Evolutionary conservation across 2,113 vertebrate genomes (phyloP).

Genomic region (Pseudopodoces humilis): DNA sequence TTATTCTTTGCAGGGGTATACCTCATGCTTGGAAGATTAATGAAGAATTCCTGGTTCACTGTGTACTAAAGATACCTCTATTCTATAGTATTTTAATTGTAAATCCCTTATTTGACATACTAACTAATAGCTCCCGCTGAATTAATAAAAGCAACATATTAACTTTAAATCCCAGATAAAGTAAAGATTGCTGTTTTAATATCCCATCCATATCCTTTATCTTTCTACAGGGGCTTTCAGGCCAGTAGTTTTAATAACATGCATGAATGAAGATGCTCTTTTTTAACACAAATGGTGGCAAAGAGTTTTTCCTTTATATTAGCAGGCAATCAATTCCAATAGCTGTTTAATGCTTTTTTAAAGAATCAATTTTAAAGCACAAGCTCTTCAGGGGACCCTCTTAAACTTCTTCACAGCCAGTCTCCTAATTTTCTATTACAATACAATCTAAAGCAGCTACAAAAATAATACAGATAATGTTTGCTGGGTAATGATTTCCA

Average conservation of each 20-base stretch:
- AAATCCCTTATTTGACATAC: conserved; percentile 75
- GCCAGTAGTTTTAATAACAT: conserved; percentile 92
- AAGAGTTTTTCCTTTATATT: conserved; percentile 85
- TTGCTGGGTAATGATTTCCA: conserved; percentile 91
- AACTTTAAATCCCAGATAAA: conserved; percentile 80
- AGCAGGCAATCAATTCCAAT: conserved; percentile 89
- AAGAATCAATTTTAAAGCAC: conserved; percentile 85
- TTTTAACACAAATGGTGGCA: conserved; percentile 82
- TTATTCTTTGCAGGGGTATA: conserved; percentile 53
- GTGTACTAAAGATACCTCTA: conserved; percentile 75
- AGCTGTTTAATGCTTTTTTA: conserved; percentile 88
- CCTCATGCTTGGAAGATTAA: conserved; percentile 74
- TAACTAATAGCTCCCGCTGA: conserved; percentile 78
- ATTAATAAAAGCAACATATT: conserved; percentile 83
- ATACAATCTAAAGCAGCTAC: conserved; percentile 81
- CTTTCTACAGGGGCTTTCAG: conserved; percentile 83
- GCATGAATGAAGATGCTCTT: conserved; percentile 86
- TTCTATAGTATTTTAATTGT: conserved; percentile 78
- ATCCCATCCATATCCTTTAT: conserved; percentile 82
- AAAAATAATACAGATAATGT: conserved; percentile 92
- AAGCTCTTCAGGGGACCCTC: conserved; percentile 80
- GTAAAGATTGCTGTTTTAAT: conserved; percentile 80
- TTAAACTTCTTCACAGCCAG: conserved; percentile 80
- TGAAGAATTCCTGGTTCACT: conserved; percentile 69
- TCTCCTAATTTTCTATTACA: conserved; percentile 84